Base-by-base conservation (phyloP, 1,140 invertebrate species). In the Drosophila neocordata region DNA sequence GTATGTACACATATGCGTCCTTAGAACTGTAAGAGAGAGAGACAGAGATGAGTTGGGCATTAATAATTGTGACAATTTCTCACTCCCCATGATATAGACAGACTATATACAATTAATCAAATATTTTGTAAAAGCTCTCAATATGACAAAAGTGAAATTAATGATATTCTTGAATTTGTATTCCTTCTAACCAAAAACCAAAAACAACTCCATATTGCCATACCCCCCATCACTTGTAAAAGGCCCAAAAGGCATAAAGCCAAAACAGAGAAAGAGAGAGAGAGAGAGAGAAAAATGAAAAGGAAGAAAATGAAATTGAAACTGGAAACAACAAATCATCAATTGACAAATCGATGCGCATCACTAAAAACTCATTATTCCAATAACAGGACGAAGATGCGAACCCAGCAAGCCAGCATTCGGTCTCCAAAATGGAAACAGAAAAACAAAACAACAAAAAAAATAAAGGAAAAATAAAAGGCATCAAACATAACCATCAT, bases 301-400 rank as follows among this genome's bases (percentile, higher is more conserved):
- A 44, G 55, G 58, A 57, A 44, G 69, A 69, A 53, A 60, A 41
- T 13, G 58, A 60, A 70, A 71, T 41, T 57, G 69, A 75, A 62
- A 57, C 34, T 69, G 70, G 56, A 76, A 81, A 82, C 79, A 81
- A 82, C 79, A 82, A 82, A 82, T 82, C 78, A 82, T 82, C 78
- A 81, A 82, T 82, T 82, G 79, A 82, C 79, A 82, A 82, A 82
- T 81, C 79, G 77, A 81, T 81, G 79, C 66, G 79, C 79, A 81
- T 81, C 79, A 81, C 79, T 82, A 81, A 82, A 81, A 82, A 81
- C 78, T 81, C 79, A 82, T 82, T 82, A 82, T 82, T 73, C 63
- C 78, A 82, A 82, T 81, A 82, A 81, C 73, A 82, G 73, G 77
- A 82, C 73, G 68, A 48, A 48, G 41, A 48, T 48, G 41, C 8